These are phyloP conservation scores for Martes flavigula DNA, from an alignment of 2,797 vertebrate species.

Conservation along the genomic window DNA sequence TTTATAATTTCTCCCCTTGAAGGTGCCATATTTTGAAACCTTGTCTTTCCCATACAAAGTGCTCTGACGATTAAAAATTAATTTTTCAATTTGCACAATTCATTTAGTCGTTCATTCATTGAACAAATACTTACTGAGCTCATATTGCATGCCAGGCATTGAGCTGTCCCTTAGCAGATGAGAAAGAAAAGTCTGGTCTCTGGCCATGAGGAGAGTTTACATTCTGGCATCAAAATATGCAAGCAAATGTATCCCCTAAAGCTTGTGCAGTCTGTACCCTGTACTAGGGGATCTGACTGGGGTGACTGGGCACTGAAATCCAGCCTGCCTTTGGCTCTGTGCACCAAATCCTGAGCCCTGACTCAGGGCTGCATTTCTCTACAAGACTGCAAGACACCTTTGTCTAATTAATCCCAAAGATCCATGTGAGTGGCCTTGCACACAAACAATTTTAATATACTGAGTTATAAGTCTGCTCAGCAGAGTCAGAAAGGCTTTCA, in stretches of 20 bases:
- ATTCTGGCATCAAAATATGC: background rate
- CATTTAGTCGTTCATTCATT: background rate
- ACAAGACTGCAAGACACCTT: background rate
- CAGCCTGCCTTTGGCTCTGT: background rate
- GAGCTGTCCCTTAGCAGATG: background rate
- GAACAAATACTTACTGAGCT: background rate
- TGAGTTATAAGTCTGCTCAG: background rate
- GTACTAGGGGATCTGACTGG: background rate
- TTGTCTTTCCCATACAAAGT: background rate
- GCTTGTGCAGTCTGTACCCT: background rate
- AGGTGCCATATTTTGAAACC: background rate
- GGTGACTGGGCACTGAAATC: background rate
- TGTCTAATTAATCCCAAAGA: background rate
- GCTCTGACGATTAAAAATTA: background rate
- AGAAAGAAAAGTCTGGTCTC: background rate
- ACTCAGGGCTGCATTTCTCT: background rate
- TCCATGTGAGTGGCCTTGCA: background rate
- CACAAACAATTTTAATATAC: background rate
- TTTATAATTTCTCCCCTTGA: background rate
- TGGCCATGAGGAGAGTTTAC: background rate
- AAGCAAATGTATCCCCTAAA: background rate
- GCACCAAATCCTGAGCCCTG: background rate
- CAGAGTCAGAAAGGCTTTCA: background rate
- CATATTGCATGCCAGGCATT: background rate
- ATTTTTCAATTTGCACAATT: background rate